Evolutionary conservation across 2,888 invertebrate species (phyloP).

Genomic region (Pherbina coryleti): DNA sequence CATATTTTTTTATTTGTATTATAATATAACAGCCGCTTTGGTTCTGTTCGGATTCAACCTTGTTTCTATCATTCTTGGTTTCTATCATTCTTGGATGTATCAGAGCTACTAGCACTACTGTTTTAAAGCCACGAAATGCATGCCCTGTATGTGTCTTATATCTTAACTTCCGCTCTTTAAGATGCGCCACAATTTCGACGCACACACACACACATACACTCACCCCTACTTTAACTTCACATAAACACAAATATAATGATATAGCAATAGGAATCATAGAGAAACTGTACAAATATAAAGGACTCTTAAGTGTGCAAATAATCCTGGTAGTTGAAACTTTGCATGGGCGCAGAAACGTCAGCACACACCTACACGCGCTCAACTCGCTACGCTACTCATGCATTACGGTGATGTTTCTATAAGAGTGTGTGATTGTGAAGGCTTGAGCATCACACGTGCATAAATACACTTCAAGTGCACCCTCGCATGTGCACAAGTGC

Average conservation of each 20-base stretch:
- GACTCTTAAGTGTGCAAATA: constrained; percentile 28
- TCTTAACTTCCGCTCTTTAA: neutral
- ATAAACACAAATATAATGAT: neutral
- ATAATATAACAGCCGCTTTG: too few species aligned
- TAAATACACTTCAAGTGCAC: constrained; percentile 32
- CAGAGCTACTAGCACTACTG: too few species aligned
- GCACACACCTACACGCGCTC: neutral
- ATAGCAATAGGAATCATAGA: neutral
- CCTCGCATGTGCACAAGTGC: neutral
- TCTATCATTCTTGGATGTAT: too few species aligned
- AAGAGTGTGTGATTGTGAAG: neutral
- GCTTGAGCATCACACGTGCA: constrained; percentile 26
- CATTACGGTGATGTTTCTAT: neutral
- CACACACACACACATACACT: neutral
- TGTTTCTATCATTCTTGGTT: too few species aligned
- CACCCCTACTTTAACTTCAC: neutral
- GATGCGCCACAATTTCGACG: neutral
- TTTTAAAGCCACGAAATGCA: too few species aligned
- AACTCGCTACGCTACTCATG: neutral
- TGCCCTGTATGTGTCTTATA: too few species aligned
- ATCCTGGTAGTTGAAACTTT: constrained; percentile 28
- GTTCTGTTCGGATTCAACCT: too few species aligned
- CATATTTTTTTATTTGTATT: too few species aligned
- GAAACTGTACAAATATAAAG: constrained; percentile 14
- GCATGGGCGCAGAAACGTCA: constrained; percentile 10